Evolutionary conservation across 2,797 vertebrate species (phyloP), one percentile per base, ranked within the genome.

Genomic region (Capromys pilorides): DNA sequence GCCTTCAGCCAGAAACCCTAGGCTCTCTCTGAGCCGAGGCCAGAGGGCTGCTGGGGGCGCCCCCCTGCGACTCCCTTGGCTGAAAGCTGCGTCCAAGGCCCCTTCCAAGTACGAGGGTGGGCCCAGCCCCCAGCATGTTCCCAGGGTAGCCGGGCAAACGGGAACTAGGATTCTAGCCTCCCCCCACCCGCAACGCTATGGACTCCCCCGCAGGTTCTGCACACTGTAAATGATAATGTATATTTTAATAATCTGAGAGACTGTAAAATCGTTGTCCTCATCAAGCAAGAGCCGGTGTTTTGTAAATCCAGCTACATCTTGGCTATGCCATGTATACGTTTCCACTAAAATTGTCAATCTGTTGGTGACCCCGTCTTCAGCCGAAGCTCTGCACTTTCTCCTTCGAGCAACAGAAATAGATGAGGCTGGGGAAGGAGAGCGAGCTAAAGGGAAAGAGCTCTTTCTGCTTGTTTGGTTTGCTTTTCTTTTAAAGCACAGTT

Each of bases 1-100:
- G 98, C 98, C 98, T 97, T 97, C 93, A 97, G 98, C 96, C 97
- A 97, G 97, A 98, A 98, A 97, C 94, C 97, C 86, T 83, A 90
- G 91, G 94, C 93, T 90, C 94, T 96, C 95, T 79, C 77, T 10
- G 64, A 97, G 97, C 97, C 97, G 96, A 97, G 96, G 91, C 95
- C 87, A 22, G 94, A 82, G 96, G 94, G 89, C 85, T 95, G 88
- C 87, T 12, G 9, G 33, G 81, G 89, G 91, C n/a, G 62, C 86
- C 93, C 94, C 94, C 84, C 90, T 94, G 64, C 0, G 26, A 94
- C 93, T 89, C 84, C 67, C 86, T 31, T 33, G 19, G 81, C 91
- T 41, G 7, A 41, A 73, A 81, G n/a, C 77, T 9, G 57, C 57
- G 80, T 87, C 36, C 57, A 67, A n/a, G 12, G 28, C 2, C 93